Conservation (phyloP, 2,888 invertebrate genomes). For the Steinernema hermaphroditum region DNA sequence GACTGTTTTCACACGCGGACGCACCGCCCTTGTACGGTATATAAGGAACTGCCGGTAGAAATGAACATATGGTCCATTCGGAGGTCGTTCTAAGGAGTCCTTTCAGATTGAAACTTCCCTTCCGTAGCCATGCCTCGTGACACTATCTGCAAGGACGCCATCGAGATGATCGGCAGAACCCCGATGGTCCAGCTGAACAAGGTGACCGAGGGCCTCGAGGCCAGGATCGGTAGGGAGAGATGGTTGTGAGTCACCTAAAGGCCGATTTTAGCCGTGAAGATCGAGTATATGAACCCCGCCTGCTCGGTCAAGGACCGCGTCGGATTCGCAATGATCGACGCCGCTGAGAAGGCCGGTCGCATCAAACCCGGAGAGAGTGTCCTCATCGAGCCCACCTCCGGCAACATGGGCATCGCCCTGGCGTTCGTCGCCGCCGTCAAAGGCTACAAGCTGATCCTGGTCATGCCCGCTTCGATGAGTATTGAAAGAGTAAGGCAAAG, state of each 20-base stretch:
- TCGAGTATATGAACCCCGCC: conserved; percentile 63
- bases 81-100: no score
- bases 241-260: neutral
- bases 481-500: conserved; percentile 51
- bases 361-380: conserved; percentile 48
- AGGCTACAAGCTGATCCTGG: conserved; percentile 58
- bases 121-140: conserved; percentile 32
- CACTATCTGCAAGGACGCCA: conserved; percentile 35
- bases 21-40: neutral
- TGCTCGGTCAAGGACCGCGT: conserved; percentile 64
- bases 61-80: no score
- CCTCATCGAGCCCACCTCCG: conserved; percentile 60
- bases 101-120: no score
- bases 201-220: conserved; percentile 51
- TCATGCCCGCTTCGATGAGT: conserved; percentile 63
- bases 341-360: conserved; percentile 52
- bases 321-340: conserved; percentile 59
- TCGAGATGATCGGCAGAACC: conserved; percentile 54
- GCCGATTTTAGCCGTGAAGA: conserved; percentile 55
- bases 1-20: neutral
- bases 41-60: neutral
- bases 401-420: conserved; percentile 64
- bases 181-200: conserved; percentile 59
- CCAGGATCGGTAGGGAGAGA: conserved; percentile 50
- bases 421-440: conserved; percentile 59